A percentile compares a stretch with the other conserved stretches of the same genome.
phyloP scores from a whole-genome alignment of 2,797 vertebrate species.

The Hypotaenidia okinawae region DNA sequence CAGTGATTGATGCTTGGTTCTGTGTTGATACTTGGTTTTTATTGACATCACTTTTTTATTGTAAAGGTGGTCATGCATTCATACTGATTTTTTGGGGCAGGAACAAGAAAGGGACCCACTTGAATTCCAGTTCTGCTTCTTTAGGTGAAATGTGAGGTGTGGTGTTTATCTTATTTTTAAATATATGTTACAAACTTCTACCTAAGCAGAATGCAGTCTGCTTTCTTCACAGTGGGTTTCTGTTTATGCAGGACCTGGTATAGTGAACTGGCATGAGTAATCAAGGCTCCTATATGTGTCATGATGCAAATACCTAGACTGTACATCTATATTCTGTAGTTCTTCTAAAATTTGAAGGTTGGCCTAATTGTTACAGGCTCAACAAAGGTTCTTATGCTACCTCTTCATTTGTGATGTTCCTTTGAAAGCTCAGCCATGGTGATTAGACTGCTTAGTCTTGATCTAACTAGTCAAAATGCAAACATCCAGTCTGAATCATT shows the following conservation, averaged over 20 bases:
- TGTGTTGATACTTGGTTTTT: background rate
- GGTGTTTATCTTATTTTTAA: background rate
- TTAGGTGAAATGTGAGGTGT: background rate
- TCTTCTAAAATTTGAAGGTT: constrained; percentile 20
- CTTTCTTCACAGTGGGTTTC: constrained; percentile 12
- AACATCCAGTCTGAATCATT: constrained; percentile 38
- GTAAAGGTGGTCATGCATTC: background rate
- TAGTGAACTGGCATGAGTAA: constrained; percentile 1
- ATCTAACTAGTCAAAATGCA: constrained; percentile 31
- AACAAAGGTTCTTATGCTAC: background rate
- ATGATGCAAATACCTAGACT: constrained; percentile 45
- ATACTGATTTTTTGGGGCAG: background rate
- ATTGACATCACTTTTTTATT: no score
- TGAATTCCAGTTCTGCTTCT: background rate
- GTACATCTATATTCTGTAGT: background rate
- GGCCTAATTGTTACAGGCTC: background rate
- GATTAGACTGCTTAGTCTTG: background rate
- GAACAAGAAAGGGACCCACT: background rate
- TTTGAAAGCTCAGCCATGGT: constrained; percentile 35
- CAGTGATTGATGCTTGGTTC: background rate
- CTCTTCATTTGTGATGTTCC: background rate
- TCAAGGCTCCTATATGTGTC: background rate
- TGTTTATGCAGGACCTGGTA: background rate
- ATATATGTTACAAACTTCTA: background rate
- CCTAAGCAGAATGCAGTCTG: background rate